Evolutionary conservation across 2,888 invertebrate species (phyloP).

Genomic region (Thereva unica): DNA sequence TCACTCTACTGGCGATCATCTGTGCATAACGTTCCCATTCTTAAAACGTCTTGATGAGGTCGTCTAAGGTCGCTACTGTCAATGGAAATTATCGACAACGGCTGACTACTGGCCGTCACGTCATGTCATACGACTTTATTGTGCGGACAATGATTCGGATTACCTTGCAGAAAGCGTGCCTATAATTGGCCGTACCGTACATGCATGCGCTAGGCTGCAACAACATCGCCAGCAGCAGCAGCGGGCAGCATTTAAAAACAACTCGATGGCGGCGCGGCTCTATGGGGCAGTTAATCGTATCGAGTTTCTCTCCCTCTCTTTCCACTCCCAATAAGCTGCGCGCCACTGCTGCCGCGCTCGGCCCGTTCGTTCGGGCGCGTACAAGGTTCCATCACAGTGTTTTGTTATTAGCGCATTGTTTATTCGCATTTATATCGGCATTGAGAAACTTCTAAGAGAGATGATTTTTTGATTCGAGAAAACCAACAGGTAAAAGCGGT

Average conservation of each 20-base stretch:
- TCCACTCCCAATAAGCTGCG: too few species aligned
- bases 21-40: constrained; percentile 23
- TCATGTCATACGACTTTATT: constrained; percentile 29
- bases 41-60: constrained; percentile 23
- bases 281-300: constrained; percentile 18
- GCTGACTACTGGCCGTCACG: constrained; percentile 25
- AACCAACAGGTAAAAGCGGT: too few species aligned
- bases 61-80: constrained; percentile 32
- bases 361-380: background rate
- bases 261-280: constrained; percentile 27
- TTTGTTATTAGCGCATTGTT: constrained; percentile 28
- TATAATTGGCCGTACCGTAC: constrained; percentile 16
- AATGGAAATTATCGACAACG: constrained; percentile 33
- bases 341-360: too few species aligned
- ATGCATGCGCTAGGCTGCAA: too few species aligned
- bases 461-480: too few species aligned
- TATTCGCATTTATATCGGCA: constrained; percentile 21
- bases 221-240: background rate
- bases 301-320: constrained; percentile 9
- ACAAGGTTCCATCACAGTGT: constrained; percentile 18
- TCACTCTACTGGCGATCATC: constrained; percentile 25
- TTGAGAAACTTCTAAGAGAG: constrained; percentile 23
- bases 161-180: constrained; percentile 29
- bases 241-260: constrained; percentile 12
- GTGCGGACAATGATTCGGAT: constrained; percentile 31